Percentiles rank a stretch among this genome's conserved stretches.
Conservation (phyloP, 2,113 vertebrate species). For the Nyctibius bracteatus region DNA sequence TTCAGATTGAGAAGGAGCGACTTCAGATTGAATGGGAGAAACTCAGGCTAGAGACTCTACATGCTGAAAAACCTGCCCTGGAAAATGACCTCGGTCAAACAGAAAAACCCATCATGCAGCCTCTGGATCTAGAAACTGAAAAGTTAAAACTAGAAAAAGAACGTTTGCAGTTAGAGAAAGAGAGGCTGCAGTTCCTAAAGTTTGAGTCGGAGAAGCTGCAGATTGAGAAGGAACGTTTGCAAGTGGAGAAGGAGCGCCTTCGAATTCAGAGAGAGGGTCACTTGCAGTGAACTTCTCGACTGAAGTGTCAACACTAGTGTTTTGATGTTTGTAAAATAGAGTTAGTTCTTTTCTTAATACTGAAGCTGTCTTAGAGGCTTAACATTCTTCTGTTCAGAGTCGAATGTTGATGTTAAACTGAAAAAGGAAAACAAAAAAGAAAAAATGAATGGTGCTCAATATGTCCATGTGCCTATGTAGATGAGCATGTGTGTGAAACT, state of each 20-base stretch:
- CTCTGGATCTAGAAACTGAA: conserved; percentile 85
- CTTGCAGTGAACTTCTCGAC: conserved; percentile 63
- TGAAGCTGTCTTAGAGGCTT: conserved; percentile 21
- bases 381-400: conserved; percentile 8
- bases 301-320: background rate
- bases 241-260: conserved; percentile 91
- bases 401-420: conserved; percentile 45
- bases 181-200: conserved; percentile 90
- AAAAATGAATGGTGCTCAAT: conserved; percentile 29
- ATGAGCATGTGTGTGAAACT: conserved; percentile 35
- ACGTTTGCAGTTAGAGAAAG: conserved; percentile 88
- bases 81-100: conserved; percentile 73
- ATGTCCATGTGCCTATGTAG: conserved; percentile 58
- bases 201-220: conserved; percentile 90
- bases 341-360: conserved; percentile 14
- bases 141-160: conserved; percentile 91
- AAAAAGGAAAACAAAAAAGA: background rate
- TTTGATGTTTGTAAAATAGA: conserved; percentile 53
- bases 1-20: conserved; percentile 88
- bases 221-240: conserved; percentile 91
- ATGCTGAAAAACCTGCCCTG: conserved; percentile 71
- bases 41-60: conserved; percentile 77
- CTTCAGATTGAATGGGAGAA: conserved; percentile 88
- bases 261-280: conserved; percentile 88
- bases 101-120: conserved; percentile 75